These are phyloP conservation scores for Neogale vison DNA, from an alignment of 2,113 vertebrate genomes.

Conservation along the genomic window DNA sequence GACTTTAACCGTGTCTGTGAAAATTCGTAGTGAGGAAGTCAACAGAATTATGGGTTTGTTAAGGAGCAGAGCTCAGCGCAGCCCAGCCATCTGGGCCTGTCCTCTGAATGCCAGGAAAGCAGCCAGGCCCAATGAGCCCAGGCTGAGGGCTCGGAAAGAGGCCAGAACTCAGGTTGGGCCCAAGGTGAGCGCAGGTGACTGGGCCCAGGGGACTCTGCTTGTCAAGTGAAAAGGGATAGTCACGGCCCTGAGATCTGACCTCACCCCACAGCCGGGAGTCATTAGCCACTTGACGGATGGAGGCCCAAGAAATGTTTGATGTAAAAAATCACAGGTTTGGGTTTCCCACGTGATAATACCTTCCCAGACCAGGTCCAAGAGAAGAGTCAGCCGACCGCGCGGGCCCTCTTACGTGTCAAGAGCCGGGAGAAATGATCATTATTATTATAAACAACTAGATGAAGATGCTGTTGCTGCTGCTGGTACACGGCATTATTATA, in stretches of 20 bases:
- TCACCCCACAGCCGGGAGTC: background rate
- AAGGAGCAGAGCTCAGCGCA: background rate
- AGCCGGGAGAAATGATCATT: background rate
- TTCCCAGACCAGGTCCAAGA: background rate
- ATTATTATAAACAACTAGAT: background rate
- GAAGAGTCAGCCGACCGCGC: accelerated
- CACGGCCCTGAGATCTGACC: background rate
- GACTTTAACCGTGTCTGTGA: background rate
- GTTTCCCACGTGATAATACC: background rate
- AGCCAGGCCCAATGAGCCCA: background rate
- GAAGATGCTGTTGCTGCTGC: too few relatives aligned
- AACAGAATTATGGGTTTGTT: too few relatives aligned
- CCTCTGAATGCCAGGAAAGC: background rate
- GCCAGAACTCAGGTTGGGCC: background rate
- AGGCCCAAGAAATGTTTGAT: background rate
- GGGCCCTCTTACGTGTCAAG: background rate
- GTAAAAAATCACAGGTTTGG: background rate
- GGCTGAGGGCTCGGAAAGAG: background rate
- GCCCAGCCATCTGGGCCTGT: background rate
- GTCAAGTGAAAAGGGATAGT: accelerated
- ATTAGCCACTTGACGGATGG: background rate
- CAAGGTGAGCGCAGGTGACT: background rate
- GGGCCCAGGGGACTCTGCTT: background rate
- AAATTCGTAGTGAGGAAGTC: background rate
- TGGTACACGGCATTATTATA: background rate